A percentile compares a stretch with the other conserved stretches of the same genome.
Evolutionary conservation across 2,113 vertebrate species (phyloP).

Genomic region (Andinoacara biseriatus): DNA sequence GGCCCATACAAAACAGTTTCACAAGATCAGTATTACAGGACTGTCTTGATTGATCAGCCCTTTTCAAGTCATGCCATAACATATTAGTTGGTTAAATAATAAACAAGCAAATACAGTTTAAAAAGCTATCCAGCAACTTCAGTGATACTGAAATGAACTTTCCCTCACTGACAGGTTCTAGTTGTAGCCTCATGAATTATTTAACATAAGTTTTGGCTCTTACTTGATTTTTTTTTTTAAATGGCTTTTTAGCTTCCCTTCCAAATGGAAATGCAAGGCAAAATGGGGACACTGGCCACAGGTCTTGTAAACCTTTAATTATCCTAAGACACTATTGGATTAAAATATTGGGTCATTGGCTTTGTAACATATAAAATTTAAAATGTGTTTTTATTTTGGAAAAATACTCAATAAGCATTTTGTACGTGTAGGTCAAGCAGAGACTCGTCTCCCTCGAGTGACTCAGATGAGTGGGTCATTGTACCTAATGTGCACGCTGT

Average conservation of each 20-base stretch:
- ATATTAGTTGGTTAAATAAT: too few species aligned
- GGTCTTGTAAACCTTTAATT: slow-evolving; percentile 48
- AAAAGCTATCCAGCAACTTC: too few species aligned
- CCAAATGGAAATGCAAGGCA: slow-evolving; percentile 81
- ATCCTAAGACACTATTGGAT: not conserved
- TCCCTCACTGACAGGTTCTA: too few species aligned
- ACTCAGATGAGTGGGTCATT: slow-evolving; percentile 84
- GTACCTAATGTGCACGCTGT: slow-evolving; percentile 78
- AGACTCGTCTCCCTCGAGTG: slow-evolving; percentile 82
- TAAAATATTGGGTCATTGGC: not conserved
- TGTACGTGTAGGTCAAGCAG: slow-evolving; percentile 75
- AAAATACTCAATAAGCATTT: not conserved
- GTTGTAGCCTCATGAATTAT: too few species aligned
- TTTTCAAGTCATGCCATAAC: too few species aligned
- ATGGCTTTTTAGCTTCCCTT: slow-evolving; percentile 73
- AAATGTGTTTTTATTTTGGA: not conserved
- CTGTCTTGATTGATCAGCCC: too few species aligned
- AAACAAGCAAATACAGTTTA: too few species aligned
- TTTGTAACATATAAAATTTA: not conserved
- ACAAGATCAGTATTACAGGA: too few species aligned
- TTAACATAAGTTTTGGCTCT: not conserved
- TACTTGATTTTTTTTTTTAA: rapidly evolving
- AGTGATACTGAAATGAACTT: too few species aligned
- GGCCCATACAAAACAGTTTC: too few species aligned
- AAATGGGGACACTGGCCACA: slow-evolving; percentile 76